Base-by-base conservation (phyloP, 2,888 invertebrate species). In the Cheilosia scutellata region DNA sequence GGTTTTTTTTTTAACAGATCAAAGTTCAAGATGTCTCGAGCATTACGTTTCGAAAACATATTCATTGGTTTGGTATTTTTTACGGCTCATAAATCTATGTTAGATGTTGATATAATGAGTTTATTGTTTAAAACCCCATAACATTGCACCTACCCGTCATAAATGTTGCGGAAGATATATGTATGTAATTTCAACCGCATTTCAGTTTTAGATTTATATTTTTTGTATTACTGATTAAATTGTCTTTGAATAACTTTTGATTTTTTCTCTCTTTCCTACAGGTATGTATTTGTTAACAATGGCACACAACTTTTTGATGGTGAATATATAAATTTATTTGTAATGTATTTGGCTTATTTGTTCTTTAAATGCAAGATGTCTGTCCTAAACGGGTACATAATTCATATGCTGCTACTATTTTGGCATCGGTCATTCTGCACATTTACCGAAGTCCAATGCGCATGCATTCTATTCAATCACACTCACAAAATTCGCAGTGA, bases 1-100 rank as follows among this genome's bases (percentile, higher is more conserved):
- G 68, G 60, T 60, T 68, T 20, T 60, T 68, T 68, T 53, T 65
- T 37, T 47, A 68, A 16, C 9, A 63, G 47, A 31, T 47, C 44
- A 27, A 51, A 53, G 31, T 40, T 60, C 27, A 25, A 16, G 47
- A 40, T 40, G 25, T 37, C 40, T 37, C 42, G n/a, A 4, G 11
- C 13, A n/a, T 29, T n/a, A 29, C 42, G 4, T 51, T 37, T 51
- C 42, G 27, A 29, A 40, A 25, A 25, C 16, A 20, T 20, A 9
- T 40, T 29, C n/a, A 16, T 40, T n/a, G n/a, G 27, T 27, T 49
- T 25, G 4, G 9, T 4, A 9, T 47, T 37, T 27, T 11, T 25
- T 33, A 29, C 37, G 71, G 58, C 16, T 60, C 71, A 71, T 58
- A 60, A 60, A 71, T 70, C 27, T 6, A 7, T 51, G 25, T 11